Evolutionary conservation across 1,140 invertebrate genomes (phyloP), one percentile per base, ranked within the genome.

Genomic region (Lucilia sericata): DNA sequence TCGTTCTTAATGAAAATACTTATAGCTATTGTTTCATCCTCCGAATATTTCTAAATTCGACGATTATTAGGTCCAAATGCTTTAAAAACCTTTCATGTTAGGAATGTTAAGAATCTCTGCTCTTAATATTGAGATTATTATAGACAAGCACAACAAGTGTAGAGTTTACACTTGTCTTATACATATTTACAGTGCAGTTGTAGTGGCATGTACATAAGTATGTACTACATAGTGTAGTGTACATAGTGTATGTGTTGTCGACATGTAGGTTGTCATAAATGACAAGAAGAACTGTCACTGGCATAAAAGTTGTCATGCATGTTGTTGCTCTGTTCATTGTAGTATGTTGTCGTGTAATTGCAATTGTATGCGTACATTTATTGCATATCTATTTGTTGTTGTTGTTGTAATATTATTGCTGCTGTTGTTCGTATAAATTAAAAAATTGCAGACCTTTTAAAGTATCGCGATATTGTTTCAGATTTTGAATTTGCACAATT

Each of bases 241-340:
- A 60, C 14, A 60, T 14, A 17, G 55, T 78, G 76, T 30, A 76
- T 76, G 42, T 47, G n/a, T 51, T 80, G 76, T 80, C 76, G 21
- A 49, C 76, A 80, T 80, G 76, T 80, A 80, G 76, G 76, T 80
- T 80, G 76, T 80, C 76, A 80, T 49, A 49, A 21, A 80, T 80
- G 76, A 80, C 76, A 80, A 80, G 76, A 80, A 80, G 76, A 80
- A 80, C 76, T 80, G 76, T 80, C 76, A 80, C 76, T 80, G n/a
- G 47, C 47, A 49, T 80, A 80, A 80, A 80, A 51, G 76, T 80
- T 80, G 76, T 80, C 76, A 21, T 21, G n/a, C 65, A 21, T 70
- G 65, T 70, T 70, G 65, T 10, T n/a, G 17, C 49, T 9, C 13
- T 55, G 51, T n/a, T 17, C 51, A 55, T 55, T 55, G 21, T 65